A percentile compares a stretch with the other conserved stretches of the same genome.
These are phyloP conservation scores for Bombus superbus DNA, from an alignment of 1,140 invertebrate species.

Conservation along the genomic window DNA sequence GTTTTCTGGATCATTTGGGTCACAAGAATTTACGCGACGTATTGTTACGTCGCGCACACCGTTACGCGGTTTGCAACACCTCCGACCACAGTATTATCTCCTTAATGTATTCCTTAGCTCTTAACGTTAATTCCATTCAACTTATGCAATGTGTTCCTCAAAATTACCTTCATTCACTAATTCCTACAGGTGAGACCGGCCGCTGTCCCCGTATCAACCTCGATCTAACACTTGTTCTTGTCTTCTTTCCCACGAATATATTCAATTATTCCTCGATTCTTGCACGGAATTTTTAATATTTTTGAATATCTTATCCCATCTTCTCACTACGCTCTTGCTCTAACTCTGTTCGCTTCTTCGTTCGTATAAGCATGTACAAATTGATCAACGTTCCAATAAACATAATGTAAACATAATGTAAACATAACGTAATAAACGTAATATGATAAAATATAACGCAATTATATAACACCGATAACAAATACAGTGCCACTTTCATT, in stretches of 20 bases:
- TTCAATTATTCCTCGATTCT: not conserved
- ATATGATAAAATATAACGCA: no score
- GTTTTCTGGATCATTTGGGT: constrained; percentile 31
- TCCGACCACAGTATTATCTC: not conserved
- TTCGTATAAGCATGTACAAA: not conserved
- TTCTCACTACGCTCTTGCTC: not conserved
- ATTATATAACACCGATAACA: no score
- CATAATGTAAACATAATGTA: no score
- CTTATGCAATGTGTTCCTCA: constrained; percentile 11
- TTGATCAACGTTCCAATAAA: no score
- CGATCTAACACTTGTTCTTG: not conserved
- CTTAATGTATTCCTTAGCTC: constrained; percentile 12
- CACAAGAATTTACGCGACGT: constrained; percentile 34
- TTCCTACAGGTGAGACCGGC: not conserved
- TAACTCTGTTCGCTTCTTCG: not conserved
- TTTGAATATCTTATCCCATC: not conserved
- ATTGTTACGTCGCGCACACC: constrained; percentile 37
- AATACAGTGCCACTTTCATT: not conserved
- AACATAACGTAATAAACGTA: no score
- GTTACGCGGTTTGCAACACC: constrained; percentile 32
- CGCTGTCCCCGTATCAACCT: not conserved
- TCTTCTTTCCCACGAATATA: not conserved
- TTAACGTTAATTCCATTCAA: constrained; percentile 43
- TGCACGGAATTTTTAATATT: not conserved
- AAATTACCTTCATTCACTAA: constrained; percentile 38